Evolutionary conservation across 2,113 vertebrate genomes (phyloP).

Genomic region (Chamaetylas fuelleborni): DNA sequence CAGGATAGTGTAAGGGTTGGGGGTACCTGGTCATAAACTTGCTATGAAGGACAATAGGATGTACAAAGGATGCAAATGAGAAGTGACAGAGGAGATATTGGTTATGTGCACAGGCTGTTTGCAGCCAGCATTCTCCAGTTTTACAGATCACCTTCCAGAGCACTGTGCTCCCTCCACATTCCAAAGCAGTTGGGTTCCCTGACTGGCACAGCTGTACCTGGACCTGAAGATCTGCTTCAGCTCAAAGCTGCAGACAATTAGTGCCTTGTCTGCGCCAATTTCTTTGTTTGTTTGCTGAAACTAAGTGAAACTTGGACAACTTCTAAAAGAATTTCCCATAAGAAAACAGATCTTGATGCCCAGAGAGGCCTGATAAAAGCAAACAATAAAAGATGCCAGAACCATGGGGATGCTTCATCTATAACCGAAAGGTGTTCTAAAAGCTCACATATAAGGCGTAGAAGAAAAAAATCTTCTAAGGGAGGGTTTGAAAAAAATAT

Average conservation of each 20-base stretch:
- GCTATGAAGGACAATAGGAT: background rate
- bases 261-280: background rate
- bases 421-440: background rate
- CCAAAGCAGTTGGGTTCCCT: rapidly evolving
- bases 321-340: background rate
- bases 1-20: background rate
- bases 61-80: background rate
- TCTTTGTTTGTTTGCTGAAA: background rate
- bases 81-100: rapidly evolving
- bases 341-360: background rate
- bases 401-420: background rate
- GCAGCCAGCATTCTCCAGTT: background rate
- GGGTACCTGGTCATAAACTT: background rate
- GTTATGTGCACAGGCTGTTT: background rate
- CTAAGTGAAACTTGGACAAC: background rate
- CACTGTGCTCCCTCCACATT: background rate
- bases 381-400: background rate
- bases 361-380: background rate
- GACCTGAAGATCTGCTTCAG: background rate
- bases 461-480: background rate
- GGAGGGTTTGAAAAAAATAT: background rate
- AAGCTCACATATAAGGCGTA: background rate
- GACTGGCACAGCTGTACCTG: background rate
- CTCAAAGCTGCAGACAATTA: background rate
- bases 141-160: background rate